Conservation (phyloP, 2,888 invertebrate species). For the Athetis lepigone region DNA sequence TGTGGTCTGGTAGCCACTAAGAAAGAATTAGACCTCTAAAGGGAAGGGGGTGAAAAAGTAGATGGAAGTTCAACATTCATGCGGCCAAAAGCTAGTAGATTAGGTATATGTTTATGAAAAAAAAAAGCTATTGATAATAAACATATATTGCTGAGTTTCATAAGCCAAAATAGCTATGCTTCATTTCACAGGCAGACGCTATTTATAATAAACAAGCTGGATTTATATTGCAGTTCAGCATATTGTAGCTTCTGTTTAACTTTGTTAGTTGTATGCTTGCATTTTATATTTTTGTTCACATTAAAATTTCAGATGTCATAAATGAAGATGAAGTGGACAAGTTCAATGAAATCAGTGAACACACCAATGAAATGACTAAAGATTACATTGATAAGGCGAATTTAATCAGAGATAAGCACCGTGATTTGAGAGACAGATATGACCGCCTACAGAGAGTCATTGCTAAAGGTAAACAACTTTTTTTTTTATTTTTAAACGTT, state of each 20-base stretch:
- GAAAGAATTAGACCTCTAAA: no score
- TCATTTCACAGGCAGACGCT: no score
- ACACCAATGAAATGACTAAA: slow-evolving; percentile 90
- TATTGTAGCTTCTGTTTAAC: background rate
- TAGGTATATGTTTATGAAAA: no score
- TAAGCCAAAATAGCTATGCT: no score
- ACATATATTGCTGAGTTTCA: no score
- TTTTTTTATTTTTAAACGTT: slow-evolving; percentile 17
- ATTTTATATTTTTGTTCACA: slow-evolving; percentile 3
- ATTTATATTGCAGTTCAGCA: no score
- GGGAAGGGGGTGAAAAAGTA: no score
- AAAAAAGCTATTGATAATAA: no score
- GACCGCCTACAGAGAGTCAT: slow-evolving; percentile 94
- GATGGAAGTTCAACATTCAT: no score
- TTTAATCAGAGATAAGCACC: slow-evolving; percentile 93
- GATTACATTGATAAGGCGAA: slow-evolving; percentile 93
- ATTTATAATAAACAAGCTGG: no score
- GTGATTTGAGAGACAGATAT: slow-evolving; percentile 94
- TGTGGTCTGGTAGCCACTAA: no score
- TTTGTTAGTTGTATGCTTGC: background rate
- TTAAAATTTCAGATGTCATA: slow-evolving; percentile 93
- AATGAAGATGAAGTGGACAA: slow-evolving; percentile 93
- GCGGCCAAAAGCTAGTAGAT: no score
- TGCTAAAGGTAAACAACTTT: slow-evolving; percentile 89
- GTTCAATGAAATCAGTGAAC: slow-evolving; percentile 92